Conservation (phyloP, 1,140 invertebrate species). For the Heliconius melpomene region DNA sequence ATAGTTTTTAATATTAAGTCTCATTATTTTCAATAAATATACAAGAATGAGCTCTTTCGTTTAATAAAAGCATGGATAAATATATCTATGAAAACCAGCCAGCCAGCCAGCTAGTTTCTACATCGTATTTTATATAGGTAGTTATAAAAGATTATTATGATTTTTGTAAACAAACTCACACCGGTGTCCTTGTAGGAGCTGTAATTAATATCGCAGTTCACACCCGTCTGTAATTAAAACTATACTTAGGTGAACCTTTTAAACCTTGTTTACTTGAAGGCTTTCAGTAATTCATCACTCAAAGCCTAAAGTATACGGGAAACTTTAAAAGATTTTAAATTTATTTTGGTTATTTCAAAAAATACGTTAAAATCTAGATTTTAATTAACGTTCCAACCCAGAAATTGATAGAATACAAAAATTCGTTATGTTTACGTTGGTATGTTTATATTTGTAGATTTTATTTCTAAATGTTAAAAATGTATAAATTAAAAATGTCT, state of each 20-base stretch:
- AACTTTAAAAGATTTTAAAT: neutral
- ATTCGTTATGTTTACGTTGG: too few species aligned
- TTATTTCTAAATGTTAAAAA: too few species aligned
- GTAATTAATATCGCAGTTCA: conserved; percentile 5
- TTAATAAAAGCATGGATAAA: neutral
- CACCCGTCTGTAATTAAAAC: conserved; percentile 14
- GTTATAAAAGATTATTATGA: too few species aligned
- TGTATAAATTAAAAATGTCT: too few species aligned
- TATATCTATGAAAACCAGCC: neutral
- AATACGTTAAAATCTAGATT: neutral
- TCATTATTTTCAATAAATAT: too few species aligned
- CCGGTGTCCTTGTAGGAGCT: neutral
- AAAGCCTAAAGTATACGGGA: neutral
- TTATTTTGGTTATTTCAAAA: neutral
- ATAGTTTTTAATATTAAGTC: too few species aligned
- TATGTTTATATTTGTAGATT: too few species aligned
- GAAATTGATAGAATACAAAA: too few species aligned
- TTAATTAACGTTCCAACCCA: neutral
- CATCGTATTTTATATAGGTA: neutral
- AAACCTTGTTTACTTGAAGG: neutral
- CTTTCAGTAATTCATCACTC: conserved; percentile 3
- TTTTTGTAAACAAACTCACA: neutral
- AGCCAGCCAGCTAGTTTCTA: neutral
- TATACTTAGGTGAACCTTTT: neutral
- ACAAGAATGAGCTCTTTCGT: neutral